Evolutionary conservation across 2,113 vertebrate species (phyloP).

Genomic region (Xiphophorus hellerii): DNA sequence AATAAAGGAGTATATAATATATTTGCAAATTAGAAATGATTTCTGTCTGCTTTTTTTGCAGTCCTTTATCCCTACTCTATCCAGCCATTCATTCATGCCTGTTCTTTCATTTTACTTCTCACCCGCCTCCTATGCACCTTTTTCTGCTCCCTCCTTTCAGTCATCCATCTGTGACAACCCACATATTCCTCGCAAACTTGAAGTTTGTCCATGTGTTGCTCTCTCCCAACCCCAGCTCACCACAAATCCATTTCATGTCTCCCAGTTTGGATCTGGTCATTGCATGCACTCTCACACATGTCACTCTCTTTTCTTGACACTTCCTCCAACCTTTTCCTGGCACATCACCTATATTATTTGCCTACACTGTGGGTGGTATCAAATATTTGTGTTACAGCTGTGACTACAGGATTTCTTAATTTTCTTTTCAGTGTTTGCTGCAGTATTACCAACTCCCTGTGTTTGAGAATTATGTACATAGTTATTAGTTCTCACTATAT

Average conservation of each 20-base stretch:
- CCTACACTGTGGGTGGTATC: conserved; percentile 26
- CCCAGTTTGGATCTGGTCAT: conserved; percentile 39
- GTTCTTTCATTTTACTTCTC: conserved; percentile 57
- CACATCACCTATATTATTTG: conserved; percentile 24
- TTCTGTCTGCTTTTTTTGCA: conserved; percentile 29
- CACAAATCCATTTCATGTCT: conserved; percentile 37
- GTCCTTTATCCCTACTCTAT: conserved; percentile 11
- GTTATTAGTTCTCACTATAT: background rate
- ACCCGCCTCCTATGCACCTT: conserved; percentile 45
- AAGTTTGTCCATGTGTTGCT: conserved; percentile 50
- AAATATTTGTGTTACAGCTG: conserved; percentile 33
- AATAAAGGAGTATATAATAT: background rate
- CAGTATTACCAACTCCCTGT: background rate
- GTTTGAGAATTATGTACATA: background rate
- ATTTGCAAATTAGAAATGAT: conserved; percentile 24
- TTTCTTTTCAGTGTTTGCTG: conserved; percentile 2
- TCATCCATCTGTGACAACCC: conserved; percentile 69
- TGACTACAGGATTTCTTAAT: conserved; percentile 32
- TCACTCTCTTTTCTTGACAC: conserved; percentile 32
- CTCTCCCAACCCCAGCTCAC: conserved; percentile 37
- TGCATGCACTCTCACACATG: conserved; percentile 25
- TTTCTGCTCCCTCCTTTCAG: conserved; percentile 58
- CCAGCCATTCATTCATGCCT: conserved; percentile 57
- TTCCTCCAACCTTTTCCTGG: conserved; percentile 20
- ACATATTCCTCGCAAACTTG: conserved; percentile 59